Evolutionary conservation across 2,888 invertebrate species (phyloP).

Genomic region (Oscheius sp.): DNA sequence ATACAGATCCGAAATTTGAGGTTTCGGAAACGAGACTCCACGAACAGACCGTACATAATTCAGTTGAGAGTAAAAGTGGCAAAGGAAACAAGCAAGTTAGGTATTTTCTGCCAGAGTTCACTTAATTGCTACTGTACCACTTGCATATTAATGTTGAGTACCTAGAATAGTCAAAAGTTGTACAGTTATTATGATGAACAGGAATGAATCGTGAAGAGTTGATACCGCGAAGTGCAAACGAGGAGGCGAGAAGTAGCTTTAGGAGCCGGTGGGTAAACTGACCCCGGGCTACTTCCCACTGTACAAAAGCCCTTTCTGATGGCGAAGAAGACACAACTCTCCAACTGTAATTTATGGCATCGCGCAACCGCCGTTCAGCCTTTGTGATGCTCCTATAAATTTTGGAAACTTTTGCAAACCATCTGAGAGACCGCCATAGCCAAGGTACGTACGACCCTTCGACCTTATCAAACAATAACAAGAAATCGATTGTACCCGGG

Average conservation of each 20-base stretch:
- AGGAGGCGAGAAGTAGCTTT: constrained; percentile 35
- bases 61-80: too few species aligned
- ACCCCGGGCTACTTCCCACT: constrained; percentile 27
- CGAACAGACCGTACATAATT: too few species aligned
- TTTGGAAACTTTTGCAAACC: background rate
- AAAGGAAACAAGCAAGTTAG: too few species aligned
- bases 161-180: too few species aligned
- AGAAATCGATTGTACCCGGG: constrained; percentile 25
- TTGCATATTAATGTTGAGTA: too few species aligned
- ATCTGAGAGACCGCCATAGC: constrained; percentile 4
- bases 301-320: constrained; percentile 12
- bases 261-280: constrained; percentile 35
- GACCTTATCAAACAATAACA: constrained; percentile 34
- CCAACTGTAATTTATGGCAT: constrained; percentile 15
- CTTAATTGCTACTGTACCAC: too few species aligned
- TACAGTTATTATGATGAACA: background rate
- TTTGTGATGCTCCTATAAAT: constrained; percentile 2
- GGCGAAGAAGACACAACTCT: constrained; percentile 1
- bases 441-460: constrained; percentile 5
- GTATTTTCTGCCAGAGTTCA: too few species aligned
- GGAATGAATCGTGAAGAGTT: constrained; percentile 29
- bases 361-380: background rate
- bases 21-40: too few species aligned
- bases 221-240: constrained; percentile 37
- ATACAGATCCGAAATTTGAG: constrained; percentile 33